Evolutionary conservation across 2,797 vertebrate species (phyloP).

Genomic region (Pteropus rufus): DNA sequence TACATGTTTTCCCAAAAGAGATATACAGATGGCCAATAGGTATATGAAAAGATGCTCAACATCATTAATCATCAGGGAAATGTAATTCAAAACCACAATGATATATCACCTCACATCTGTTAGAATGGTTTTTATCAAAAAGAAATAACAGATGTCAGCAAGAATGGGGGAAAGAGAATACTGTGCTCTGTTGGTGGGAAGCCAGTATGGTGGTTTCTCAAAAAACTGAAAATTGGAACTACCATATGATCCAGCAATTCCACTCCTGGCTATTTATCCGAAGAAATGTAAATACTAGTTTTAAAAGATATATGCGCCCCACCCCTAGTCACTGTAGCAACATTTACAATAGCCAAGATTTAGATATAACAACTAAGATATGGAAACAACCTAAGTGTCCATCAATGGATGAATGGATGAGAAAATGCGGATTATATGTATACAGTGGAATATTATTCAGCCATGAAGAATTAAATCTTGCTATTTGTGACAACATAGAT

Average conservation of each 20-base stretch:
- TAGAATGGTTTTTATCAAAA: background rate
- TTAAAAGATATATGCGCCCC: background rate
- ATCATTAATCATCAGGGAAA: background rate
- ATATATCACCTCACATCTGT: background rate
- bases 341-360: background rate
- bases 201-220: background rate
- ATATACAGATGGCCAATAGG: background rate
- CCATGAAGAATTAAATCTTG: background rate
- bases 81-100: background rate
- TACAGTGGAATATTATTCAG: background rate
- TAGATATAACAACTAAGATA: background rate
- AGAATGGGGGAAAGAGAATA: background rate
- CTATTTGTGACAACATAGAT: background rate
- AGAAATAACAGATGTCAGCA: background rate
- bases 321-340: background rate
- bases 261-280: background rate
- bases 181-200: too few species aligned
- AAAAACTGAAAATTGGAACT: background rate
- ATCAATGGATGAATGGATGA: background rate
- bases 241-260: background rate
- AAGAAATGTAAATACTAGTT: background rate
- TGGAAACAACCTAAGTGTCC: background rate
- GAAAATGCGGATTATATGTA: background rate
- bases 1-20: background rate
- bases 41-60: background rate